Conservation (phyloP, 2,113 vertebrate genomes). For the Zootoca vivipara region DNA sequence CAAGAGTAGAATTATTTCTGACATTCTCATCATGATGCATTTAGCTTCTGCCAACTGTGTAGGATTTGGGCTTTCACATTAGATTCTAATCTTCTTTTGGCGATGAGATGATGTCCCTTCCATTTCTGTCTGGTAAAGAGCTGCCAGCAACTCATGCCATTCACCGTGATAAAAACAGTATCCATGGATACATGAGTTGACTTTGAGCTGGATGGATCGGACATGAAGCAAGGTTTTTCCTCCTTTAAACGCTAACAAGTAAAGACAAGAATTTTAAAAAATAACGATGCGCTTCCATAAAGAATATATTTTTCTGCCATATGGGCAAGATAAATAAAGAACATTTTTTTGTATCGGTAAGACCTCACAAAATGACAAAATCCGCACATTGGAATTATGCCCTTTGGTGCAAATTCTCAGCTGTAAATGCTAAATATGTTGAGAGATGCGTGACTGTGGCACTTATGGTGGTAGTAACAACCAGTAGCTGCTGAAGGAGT, state of each 20-base stretch:
- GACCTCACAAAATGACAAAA: background rate
- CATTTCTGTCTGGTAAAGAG: background rate
- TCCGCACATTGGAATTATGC: background rate
- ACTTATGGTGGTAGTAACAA: background rate
- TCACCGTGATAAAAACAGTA: constrained; percentile 23
- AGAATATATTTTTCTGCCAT: background rate
- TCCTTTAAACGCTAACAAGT: background rate
- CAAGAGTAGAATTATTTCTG: background rate
- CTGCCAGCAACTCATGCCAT: background rate
- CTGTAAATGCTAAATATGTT: too few relatives aligned
- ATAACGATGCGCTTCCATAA: background rate
- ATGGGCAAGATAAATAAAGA: background rate
- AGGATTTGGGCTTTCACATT: background rate
- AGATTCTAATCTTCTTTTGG: background rate
- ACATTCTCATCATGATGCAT: background rate
- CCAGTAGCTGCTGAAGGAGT: too few relatives aligned
- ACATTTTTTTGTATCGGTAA: background rate
- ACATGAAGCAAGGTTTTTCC: background rate
- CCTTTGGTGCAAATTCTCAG: background rate
- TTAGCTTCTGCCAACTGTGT: background rate
- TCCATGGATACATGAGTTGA: background rate
- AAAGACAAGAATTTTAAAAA: background rate
- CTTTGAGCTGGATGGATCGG: background rate
- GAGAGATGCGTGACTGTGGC: background rate
- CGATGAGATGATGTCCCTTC: background rate